Evolutionary conservation across 2,113 vertebrate species (phyloP).

Genomic region (Anarhynchus alexandrinus): DNA sequence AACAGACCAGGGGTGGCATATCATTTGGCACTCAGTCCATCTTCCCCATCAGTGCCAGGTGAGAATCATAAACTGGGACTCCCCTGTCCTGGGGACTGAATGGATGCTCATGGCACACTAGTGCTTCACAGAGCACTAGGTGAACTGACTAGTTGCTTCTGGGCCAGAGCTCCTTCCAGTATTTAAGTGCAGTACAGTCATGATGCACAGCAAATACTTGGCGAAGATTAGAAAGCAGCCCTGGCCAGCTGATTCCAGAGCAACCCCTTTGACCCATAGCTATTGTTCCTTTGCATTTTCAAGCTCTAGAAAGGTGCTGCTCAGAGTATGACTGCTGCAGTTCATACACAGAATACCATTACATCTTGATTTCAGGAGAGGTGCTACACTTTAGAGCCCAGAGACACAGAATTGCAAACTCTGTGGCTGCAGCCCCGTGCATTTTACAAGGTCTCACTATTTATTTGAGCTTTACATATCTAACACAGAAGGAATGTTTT

Average conservation of each 20-base stretch:
- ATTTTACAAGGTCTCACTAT: background rate
- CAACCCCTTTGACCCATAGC: fast-evolving
- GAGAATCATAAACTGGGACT: background rate
- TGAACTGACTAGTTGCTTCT: background rate
- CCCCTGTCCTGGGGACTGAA: background rate
- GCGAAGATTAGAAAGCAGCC: background rate
- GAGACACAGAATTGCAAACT: background rate
- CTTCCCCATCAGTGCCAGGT: background rate
- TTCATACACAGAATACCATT: background rate
- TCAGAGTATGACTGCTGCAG: background rate
- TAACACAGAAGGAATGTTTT: background rate
- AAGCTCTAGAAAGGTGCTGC: background rate
- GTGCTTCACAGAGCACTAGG: background rate
- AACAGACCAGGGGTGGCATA: background rate
- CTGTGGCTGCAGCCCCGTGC: background rate
- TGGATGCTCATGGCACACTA: fast-evolving
- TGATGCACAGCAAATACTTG: background rate
- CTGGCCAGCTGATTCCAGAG: background rate
- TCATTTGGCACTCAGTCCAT: background rate
- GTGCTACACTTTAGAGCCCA: background rate
- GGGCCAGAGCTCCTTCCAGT: background rate
- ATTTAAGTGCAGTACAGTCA: background rate
- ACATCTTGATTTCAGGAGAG: background rate
- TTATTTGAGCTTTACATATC: background rate
- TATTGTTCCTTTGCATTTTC: background rate